phyloP scores from a whole-genome alignment of 2,113 vertebrate species.

The Ophthalmotilapia sp. region DNA sequence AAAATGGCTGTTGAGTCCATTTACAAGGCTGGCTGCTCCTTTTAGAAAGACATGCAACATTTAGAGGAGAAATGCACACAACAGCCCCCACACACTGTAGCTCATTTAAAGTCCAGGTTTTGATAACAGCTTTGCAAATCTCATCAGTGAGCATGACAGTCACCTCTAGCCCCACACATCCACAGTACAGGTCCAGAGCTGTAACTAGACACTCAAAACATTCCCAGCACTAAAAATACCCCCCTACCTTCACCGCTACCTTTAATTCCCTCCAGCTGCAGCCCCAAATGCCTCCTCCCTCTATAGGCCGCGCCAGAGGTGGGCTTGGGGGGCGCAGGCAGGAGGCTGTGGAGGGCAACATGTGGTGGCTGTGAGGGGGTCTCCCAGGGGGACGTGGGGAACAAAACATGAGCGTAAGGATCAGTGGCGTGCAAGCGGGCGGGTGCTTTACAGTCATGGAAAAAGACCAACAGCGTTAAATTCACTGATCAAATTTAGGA shows the following conservation, averaged over 20 bases:
- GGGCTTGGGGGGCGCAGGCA: neutral
- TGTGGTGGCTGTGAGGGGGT: slow-evolving; percentile 5
- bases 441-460: slow-evolving; percentile 12
- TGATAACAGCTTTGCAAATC: neutral
- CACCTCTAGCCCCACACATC: slow-evolving; percentile 27
- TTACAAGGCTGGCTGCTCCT: neutral
- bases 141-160: neutral
- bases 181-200: slow-evolving; percentile 10
- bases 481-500: slow-evolving; percentile 36
- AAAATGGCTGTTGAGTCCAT: neutral
- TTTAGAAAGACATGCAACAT: neutral
- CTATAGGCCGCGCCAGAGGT: slow-evolving; percentile 27
- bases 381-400: neutral
- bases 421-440: neutral
- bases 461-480: slow-evolving; percentile 44
- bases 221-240: slow-evolving; percentile 61
- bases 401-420: slow-evolving; percentile 2
- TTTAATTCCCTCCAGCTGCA: slow-evolving; percentile 66
- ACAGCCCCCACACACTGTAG: neutral
- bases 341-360: neutral
- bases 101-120: neutral
- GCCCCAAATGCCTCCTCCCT: neutral
- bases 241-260: slow-evolving; percentile 10
- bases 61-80: neutral
- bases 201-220: slow-evolving; percentile 56